phyloP scores from a whole-genome alignment of 1,140 invertebrate genomes.

The Choristoneura fumiferana region DNA sequence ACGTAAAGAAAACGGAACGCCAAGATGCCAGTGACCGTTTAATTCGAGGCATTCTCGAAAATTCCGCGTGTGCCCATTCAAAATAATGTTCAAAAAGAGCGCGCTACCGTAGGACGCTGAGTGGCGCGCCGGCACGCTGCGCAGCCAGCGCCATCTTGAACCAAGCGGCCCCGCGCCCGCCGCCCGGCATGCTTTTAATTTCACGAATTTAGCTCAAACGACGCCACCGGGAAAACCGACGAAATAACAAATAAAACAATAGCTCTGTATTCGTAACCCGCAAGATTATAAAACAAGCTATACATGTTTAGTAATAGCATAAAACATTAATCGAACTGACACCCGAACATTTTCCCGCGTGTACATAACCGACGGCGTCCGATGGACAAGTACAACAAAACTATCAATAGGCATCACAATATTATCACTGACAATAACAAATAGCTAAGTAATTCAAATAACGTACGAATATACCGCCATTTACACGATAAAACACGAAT shows the following conservation, averaged over 20 bases:
- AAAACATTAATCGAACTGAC: constrained; percentile 21
- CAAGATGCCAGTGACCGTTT: not conserved
- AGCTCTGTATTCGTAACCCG: not conserved
- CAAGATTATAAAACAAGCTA: not conserved
- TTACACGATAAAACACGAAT: constrained; percentile 29
- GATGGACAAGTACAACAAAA: constrained; percentile 25
- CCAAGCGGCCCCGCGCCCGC: constrained; percentile 44
- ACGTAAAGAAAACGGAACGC: not conserved
- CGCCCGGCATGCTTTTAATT: constrained; percentile 68
- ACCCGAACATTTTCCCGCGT: constrained; percentile 68
- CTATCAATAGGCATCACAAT: constrained; percentile 34
- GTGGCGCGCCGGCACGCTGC: constrained; percentile 73
- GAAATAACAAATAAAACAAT: not conserved
- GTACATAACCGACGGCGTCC: constrained; percentile 46
- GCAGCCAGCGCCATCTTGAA: constrained; percentile 69
- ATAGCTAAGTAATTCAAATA: constrained; percentile 26
- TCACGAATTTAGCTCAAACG: constrained; percentile 38
- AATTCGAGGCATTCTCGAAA: constrained; percentile 11
- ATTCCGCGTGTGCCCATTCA: constrained; percentile 15
- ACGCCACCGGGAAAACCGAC: constrained; percentile 31
- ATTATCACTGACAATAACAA: constrained; percentile 36
- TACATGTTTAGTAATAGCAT: not conserved
- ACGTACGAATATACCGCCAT: constrained; percentile 28
- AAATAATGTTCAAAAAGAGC: constrained; percentile 57
- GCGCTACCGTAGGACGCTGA: constrained; percentile 51